Evolutionary conservation across 1,140 invertebrate species (phyloP), one percentile per base, ranked within the genome.

Genomic region (Platyura marginata): DNA sequence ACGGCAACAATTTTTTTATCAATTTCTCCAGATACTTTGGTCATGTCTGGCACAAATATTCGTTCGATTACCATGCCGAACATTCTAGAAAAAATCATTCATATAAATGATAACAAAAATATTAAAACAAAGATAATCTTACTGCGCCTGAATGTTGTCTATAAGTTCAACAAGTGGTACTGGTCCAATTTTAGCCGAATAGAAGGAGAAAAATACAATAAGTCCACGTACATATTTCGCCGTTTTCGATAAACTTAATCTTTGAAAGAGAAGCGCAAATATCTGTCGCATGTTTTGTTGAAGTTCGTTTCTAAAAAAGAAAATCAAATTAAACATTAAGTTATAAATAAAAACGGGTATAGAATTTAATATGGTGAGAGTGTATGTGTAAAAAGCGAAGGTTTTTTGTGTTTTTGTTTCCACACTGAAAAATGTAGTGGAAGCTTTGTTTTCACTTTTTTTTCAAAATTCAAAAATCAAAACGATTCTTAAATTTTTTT

Each of bases 31-130:
- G 74, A 72, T 8, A 96, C 76, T 61, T 90, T 92, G 57, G 89
- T 81, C 45, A 90, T 61, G 58, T 97, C 90, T 5, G 77, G 58
- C 16, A 96, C 67, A 23, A 91, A 73, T 1, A 97, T 69, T 40
- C 87, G 79, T 55, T 96, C 89, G 25, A 92, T 51, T 13, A 97
- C 83, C 88, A 94, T 94, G 21, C 74, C 77, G 68, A 96, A 96
- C 81, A 98, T 89, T 52, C 82, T 86, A 56, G 10, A 65, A 68
- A 56, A n/a, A n/a, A n/a, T n/a, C n/a, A n/a, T n/a, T n/a, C n/a
- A n/a, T n/a, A n/a, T n/a, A n/a, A n/a, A n/a, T n/a, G n/a, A n/a
- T n/a, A n/a, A n/a, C n/a, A 41, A 23, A 48, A 21, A 40, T 19
- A 52, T 57, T 59, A 6, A n/a, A 21, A 6, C 16, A 38, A 29